phyloP scores from a whole-genome alignment of 2,113 vertebrate genomes.

The Ursus arctos region DNA sequence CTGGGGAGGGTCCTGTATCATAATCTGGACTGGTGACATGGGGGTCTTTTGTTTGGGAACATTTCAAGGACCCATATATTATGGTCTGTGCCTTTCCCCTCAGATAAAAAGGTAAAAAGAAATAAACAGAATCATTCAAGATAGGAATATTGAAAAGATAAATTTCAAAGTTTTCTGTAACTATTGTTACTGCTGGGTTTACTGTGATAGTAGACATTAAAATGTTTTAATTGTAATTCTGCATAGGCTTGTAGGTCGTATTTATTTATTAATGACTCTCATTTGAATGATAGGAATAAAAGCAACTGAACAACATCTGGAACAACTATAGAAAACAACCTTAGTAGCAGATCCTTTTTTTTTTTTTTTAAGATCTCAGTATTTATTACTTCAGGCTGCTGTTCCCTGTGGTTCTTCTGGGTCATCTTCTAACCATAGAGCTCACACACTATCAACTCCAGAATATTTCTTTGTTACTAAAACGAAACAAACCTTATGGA shows the following conservation, averaged over 20 bases:
- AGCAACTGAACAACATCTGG: neutral
- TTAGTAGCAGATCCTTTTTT: neutral
- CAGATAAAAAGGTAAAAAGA: neutral
- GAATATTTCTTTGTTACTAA: neutral
- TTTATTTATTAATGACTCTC: neutral
- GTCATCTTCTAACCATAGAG: neutral
- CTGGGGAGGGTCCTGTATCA: neutral
- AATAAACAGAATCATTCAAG: neutral
- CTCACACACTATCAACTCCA: neutral
- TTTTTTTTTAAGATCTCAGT: neutral
- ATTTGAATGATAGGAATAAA: neutral
- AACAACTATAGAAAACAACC: neutral
- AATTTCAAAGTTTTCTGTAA: neutral
- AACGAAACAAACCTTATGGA: neutral
- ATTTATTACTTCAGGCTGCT: neutral
- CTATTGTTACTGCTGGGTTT: neutral
- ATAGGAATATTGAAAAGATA: neutral
- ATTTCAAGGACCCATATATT: rapidly evolving
- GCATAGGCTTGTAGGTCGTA: neutral
- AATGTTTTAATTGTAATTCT: constrained; percentile 10
- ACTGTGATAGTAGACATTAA: neutral
- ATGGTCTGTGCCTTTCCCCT: neutral
- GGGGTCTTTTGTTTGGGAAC: neutral
- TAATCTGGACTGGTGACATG: neutral
- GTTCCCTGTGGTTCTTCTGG: neutral